Conservation (phyloP, 2,113 vertebrate genomes). For the Jacana jacana region DNA sequence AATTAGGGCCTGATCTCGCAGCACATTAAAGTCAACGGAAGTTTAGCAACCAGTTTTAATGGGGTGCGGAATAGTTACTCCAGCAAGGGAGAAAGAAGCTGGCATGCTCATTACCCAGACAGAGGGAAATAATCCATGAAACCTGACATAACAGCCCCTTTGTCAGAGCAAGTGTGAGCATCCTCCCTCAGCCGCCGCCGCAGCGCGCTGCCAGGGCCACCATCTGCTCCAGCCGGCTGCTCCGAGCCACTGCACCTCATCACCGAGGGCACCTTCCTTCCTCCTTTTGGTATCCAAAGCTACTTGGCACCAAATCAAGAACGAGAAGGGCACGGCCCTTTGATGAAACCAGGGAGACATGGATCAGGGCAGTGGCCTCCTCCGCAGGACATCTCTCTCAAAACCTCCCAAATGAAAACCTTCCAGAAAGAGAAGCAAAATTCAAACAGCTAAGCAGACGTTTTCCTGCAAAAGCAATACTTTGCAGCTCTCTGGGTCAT, state of each 20-base stretch:
- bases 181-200: background rate
- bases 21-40: background rate
- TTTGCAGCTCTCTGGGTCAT: background rate
- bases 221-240: background rate
- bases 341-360: background rate
- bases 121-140: background rate
- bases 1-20: background rate
- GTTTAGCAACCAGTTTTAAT: background rate
- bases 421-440: background rate
- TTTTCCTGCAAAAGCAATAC: background rate
- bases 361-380: background rate
- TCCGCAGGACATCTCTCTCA: rapidly evolving
- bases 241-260: background rate
- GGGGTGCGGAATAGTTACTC: background rate
- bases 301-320: background rate
- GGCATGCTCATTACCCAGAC: background rate
- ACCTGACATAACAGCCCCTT: background rate
- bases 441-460: background rate
- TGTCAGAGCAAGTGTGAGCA: background rate
- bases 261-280: background rate
- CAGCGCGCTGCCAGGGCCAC: background rate
- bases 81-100: background rate
- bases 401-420: background rate
- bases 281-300: background rate
- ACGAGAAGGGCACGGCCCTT: background rate